A percentile compares a stretch with the other conserved stretches of the same genome.
Conservation (phyloP, 1,140 invertebrate species). For the Drosophila eugracilis region DNA sequence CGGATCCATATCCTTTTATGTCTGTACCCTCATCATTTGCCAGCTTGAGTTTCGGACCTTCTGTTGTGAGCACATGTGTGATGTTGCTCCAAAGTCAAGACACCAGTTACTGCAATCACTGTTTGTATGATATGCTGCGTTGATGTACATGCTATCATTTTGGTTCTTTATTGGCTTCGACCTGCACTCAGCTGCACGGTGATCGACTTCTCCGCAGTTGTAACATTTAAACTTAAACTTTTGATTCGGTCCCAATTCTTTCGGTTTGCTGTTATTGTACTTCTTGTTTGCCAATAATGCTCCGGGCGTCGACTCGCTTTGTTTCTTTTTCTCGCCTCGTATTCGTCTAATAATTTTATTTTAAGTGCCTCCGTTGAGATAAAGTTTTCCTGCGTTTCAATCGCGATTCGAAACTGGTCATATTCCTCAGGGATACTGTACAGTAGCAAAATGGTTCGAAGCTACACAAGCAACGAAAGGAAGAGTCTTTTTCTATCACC, state of each 20-base stretch:
- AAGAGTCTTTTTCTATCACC: not conserved
- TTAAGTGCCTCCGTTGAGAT: not conserved
- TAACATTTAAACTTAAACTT: conserved; percentile 16
- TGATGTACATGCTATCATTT: conserved; percentile 11
- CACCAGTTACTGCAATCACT: conserved; percentile 15
- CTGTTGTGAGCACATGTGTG: conserved; percentile 1
- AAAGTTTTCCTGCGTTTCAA: conserved; percentile 7
- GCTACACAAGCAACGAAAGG: conserved; percentile 9
- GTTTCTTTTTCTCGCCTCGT: conserved; percentile 1
- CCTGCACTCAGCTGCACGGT: conserved; percentile 10
- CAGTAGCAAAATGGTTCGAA: not conserved
- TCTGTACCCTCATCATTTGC: conserved; percentile 1
- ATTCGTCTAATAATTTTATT: conserved; percentile 9
- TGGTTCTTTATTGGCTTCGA: conserved; percentile 11
- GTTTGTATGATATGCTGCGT: conserved; percentile 6
- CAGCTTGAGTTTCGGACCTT: not conserved
- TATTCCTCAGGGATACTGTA: conserved; percentile 1
- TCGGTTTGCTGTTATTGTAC: not conserved
- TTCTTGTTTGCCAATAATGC: conserved; percentile 3
- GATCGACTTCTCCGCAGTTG: conserved; percentile 6
- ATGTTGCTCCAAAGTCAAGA: conserved; percentile 2
- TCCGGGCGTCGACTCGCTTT: not conserved
- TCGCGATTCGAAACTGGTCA: not conserved
- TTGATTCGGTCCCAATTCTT: not conserved
- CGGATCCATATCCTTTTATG: conserved; percentile 2